Conservation (phyloP, 1,140 invertebrate species). For the Caenorhabditis remanei region DNA sequence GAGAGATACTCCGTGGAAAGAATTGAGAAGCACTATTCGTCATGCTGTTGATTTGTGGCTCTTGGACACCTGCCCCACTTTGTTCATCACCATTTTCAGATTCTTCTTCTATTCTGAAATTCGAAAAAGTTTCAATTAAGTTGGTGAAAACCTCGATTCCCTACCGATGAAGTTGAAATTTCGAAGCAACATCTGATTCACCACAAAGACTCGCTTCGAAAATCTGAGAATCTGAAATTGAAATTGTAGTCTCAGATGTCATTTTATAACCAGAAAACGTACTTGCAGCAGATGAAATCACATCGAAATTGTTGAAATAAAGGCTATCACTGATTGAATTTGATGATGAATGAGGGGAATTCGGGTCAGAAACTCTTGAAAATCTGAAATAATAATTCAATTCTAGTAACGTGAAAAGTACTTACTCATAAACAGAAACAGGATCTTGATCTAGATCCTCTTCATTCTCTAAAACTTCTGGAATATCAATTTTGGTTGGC, state of each 20-base stretch:
- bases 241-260: too few species aligned
- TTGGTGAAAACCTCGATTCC: not conserved
- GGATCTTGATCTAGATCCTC: slow-evolving; percentile 10
- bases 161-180: slow-evolving; percentile 37
- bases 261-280: not conserved
- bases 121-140: not conserved
- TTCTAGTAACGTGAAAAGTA: not conserved
- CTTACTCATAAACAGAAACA: slow-evolving; percentile 47
- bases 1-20: slow-evolving; percentile 46
- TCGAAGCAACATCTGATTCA: slow-evolving; percentile 17
- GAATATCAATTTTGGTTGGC: slow-evolving; percentile 10
- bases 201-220: slow-evolving; percentile 46
- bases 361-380: slow-evolving; percentile 64
- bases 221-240: slow-evolving; percentile 27
- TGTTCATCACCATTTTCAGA: slow-evolving; percentile 43
- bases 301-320: slow-evolving; percentile 63
- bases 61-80: not conserved
- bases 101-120: slow-evolving; percentile 47
- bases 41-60: slow-evolving; percentile 29
- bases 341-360: slow-evolving; percentile 68
- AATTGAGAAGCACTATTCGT: slow-evolving; percentile 20
- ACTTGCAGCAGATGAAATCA: slow-evolving; percentile 58
- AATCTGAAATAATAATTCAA: slow-evolving; percentile 54
- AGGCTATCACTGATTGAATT: slow-evolving; percentile 70
- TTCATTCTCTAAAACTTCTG: slow-evolving; percentile 28